Percentiles rank a stretch among this genome's conserved stretches.
Evolutionary conservation across 2,797 vertebrate species (phyloP).

Genomic region (Echiichthys vipera): DNA sequence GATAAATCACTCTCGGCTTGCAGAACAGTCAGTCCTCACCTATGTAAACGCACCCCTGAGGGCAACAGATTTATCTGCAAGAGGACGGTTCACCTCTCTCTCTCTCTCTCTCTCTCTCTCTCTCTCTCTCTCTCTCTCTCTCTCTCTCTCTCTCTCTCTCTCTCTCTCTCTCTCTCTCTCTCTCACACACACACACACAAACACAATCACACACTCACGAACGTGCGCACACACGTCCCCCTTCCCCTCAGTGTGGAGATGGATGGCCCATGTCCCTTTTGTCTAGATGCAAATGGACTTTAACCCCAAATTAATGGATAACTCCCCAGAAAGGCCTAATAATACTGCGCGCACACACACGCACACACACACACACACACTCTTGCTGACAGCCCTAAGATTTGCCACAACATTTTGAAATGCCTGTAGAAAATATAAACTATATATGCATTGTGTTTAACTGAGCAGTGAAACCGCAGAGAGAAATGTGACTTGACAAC

Average conservation of each 20-base stretch:
- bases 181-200: constrained; percentile 8
- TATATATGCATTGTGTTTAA: constrained; percentile 18
- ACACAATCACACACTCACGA: constrained; percentile 6
- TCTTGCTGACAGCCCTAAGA: constrained; percentile 27
- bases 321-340: constrained; percentile 82
- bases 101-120: not conserved
- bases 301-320: constrained; percentile 87
- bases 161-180: constrained; percentile 45
- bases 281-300: constrained; percentile 88
- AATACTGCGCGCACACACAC: constrained; percentile 62
- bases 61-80: constrained; percentile 87
- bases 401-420: constrained; percentile 51
- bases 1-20: constrained; percentile 84
- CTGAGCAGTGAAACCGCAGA: not conserved
- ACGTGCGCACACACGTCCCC: constrained; percentile 23
- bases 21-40: constrained; percentile 85
- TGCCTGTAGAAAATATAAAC: constrained; percentile 28
- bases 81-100: constrained; percentile 79
- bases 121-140: constrained; percentile 56
- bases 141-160: constrained; percentile 61
- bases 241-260: constrained; percentile 79
- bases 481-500: constrained; percentile 3
- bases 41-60: constrained; percentile 87
- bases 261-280: constrained; percentile 84
- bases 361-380: constrained; percentile 35